Conservation (phyloP, 2,113 vertebrate species). For the Myiozetetes cayanensis region DNA sequence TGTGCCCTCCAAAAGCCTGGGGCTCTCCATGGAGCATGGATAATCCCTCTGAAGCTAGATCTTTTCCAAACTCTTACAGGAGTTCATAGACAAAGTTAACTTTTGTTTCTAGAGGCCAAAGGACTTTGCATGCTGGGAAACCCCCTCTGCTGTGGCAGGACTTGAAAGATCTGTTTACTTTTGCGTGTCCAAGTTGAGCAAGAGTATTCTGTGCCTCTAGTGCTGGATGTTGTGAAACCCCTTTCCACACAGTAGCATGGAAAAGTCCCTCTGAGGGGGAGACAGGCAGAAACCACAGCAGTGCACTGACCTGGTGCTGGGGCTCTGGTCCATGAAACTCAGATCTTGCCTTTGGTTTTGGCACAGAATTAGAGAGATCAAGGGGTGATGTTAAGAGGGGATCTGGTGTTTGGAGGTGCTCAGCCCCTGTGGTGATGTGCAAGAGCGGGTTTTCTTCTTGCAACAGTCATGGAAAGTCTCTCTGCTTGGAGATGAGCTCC, state of each 20-base stretch:
- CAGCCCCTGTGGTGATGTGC: background rate
- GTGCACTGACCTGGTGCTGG: fast-evolving
- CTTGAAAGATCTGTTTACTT: slow-evolving; percentile 13
- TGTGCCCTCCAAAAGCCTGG: background rate
- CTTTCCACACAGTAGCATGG: fast-evolving
- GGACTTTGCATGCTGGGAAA: background rate
- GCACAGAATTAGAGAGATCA: no score
- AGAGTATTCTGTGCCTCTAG: background rate
- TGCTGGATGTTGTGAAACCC: slow-evolving; percentile 5
- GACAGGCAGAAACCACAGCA: background rate
- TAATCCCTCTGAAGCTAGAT: background rate
- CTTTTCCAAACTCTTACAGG: background rate
- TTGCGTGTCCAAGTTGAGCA: slow-evolving; percentile 2
- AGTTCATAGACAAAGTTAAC: background rate
- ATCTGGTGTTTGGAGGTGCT: background rate
- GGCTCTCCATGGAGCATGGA: background rate
- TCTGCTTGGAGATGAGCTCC: background rate
- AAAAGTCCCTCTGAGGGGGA: background rate
- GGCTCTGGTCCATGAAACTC: fast-evolving
- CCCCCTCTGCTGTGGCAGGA: background rate
- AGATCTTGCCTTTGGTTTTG: background rate
- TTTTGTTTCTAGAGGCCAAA: background rate
- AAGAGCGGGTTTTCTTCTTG: background rate
- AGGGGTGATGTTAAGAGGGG: background rate
- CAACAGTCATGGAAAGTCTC: background rate